Percentiles rank a stretch among this genome's conserved stretches.
These are phyloP conservation scores for Pampus argenteus DNA, from an alignment of 2,797 vertebrate genomes.

Conservation along the genomic window DNA sequence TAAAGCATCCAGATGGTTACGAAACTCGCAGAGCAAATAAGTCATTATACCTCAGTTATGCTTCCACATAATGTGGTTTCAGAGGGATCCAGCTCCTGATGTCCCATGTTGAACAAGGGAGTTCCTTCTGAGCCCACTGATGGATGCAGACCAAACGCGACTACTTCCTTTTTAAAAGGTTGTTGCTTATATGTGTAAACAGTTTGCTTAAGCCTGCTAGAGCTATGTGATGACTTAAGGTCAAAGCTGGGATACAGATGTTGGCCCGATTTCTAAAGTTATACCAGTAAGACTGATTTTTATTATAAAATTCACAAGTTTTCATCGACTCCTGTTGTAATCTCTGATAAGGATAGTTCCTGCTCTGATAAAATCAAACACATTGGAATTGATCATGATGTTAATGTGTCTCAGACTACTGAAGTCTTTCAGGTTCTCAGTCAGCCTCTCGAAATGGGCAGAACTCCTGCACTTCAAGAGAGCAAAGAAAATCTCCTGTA, in stretches of 20 bases:
- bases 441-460: neutral
- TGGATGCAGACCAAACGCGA: conserved; percentile 21
- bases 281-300: neutral
- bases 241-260: conserved; percentile 1
- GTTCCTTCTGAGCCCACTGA: conserved; percentile 12
- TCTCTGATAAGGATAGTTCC: neutral
- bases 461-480: neutral
- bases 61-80: conserved; percentile 64
- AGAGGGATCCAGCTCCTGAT: conserved; percentile 29
- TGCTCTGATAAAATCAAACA: neutral
- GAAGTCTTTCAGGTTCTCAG: neutral
- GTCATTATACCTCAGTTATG: conserved; percentile 59
- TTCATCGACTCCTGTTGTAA: conserved; percentile 2
- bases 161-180: conserved; percentile 13
- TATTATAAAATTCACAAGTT: too few species aligned
- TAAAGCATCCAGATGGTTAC: conserved; percentile 64
- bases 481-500: conserved; percentile 8
- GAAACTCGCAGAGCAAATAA: conserved; percentile 53
- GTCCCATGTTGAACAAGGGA: conserved; percentile 30
- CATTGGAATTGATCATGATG: neutral
- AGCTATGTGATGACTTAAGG: neutral
- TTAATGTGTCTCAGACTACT: neutral
- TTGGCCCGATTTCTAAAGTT: neutral
- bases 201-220: neutral
- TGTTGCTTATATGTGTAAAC: conserved; percentile 18